Evolutionary conservation across 2,113 vertebrate genomes (phyloP).

Genomic region (Sula dactylatra): DNA sequence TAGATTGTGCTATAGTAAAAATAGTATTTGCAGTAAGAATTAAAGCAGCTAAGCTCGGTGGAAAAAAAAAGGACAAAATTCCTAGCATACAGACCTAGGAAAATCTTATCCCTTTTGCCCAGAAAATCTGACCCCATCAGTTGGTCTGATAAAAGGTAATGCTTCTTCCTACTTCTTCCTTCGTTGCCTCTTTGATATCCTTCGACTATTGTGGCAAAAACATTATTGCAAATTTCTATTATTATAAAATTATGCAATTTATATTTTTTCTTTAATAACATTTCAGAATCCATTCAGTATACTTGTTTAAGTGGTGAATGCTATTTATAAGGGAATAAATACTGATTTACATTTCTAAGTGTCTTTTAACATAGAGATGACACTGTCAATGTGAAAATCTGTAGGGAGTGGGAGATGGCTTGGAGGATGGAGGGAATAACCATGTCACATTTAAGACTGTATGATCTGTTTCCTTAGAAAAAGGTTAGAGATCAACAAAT

Average conservation of each 20-base stretch:
- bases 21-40: neutral
- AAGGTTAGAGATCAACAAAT: slow-evolving; percentile 28
- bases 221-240: neutral
- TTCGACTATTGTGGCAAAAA: neutral
- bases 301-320: neutral
- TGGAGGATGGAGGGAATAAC: neutral
- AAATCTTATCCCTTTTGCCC: neutral
- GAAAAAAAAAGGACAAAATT: neutral
- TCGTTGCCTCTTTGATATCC: neutral
- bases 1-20: neutral
- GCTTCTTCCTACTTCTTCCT: neutral
- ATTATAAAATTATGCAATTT: neutral
- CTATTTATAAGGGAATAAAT: slow-evolving; percentile 2
- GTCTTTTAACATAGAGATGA: neutral
- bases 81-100: neutral
- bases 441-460: neutral
- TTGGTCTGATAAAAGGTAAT: neutral
- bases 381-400: neutral
- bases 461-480: neutral
- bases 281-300: neutral
- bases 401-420: neutral
- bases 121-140: neutral
- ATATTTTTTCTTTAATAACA: neutral
- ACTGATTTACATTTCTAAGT: slow-evolving; percentile 40
- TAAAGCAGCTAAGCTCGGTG: neutral